Conservation (phyloP, 64 coral and sea anemone species). For the Stichodactyla helianthus region DNA sequence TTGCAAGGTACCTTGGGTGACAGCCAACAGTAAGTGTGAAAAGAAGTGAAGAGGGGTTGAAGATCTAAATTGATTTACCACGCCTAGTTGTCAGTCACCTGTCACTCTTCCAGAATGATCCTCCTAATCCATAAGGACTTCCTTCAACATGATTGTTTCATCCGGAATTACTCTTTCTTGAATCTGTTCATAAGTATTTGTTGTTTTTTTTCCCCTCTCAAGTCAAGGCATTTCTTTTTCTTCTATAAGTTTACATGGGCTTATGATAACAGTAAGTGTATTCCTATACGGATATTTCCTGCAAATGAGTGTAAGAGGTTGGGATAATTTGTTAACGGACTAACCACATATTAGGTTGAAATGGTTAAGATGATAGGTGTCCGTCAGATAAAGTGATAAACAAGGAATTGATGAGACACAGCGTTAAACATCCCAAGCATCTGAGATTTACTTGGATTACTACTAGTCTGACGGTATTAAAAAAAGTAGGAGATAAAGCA, state of each 20-base stretch:
- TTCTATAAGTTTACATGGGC: not conserved
- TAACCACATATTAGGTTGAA: not conserved
- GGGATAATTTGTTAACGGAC: not conserved
- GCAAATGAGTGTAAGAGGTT: not conserved
- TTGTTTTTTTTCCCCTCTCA: not conserved
- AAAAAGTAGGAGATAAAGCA: too few relatives aligned
- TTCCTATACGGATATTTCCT: not conserved
- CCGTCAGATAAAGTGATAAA: not conserved
- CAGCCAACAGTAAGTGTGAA: conserved; percentile 20
- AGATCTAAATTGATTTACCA: conserved; percentile 22
- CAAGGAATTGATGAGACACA: not conserved
- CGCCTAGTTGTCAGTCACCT: conserved; percentile 11
- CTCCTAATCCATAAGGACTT: conserved; percentile 13
- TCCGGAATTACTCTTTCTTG: not conserved
- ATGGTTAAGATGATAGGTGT: not conserved
- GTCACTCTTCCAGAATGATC: not conserved
- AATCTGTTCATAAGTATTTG: conserved; percentile 19
- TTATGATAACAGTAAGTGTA: not conserved
- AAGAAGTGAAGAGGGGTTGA: conserved; percentile 9
- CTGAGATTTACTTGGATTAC: not conserved
- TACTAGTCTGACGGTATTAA: not conserved
- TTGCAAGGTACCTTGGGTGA: conserved; percentile 28
- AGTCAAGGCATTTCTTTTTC: not conserved
- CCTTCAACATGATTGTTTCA: conserved; percentile 25
- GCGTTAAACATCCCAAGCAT: not conserved